Conservation (phyloP, 1,140 invertebrate genomes). For the Listronotus bonariensis region DNA sequence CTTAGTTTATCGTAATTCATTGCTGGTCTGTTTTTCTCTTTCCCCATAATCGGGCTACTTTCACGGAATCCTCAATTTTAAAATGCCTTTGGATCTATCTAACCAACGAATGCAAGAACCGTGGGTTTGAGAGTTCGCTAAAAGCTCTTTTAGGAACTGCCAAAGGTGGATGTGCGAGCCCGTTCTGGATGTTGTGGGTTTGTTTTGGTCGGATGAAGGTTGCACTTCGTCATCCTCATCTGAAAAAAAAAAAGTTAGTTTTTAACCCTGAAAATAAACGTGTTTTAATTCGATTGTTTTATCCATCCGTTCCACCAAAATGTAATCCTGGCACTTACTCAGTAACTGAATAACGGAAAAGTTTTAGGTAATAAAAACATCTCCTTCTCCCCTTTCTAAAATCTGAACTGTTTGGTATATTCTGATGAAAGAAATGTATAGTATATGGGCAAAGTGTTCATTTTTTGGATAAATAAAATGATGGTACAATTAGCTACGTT, state of each 20-base stretch:
- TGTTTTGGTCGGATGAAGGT: slow-evolving; percentile 37
- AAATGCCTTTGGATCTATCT: slow-evolving; percentile 91
- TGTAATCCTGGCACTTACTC: no score
- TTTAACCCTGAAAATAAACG: no score
- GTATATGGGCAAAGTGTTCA: no score
- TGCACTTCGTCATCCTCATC: slow-evolving; percentile 62
- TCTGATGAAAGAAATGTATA: no score
- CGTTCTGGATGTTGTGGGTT: slow-evolving; percentile 47
- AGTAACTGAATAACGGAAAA: no score
- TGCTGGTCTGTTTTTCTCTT: slow-evolving; percentile 95
- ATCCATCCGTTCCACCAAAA: no score
- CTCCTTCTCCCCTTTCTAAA: no score
- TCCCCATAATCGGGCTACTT: slow-evolving; percentile 95
- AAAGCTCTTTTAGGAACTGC: slow-evolving; percentile 97
- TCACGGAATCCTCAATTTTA: slow-evolving; percentile 98
- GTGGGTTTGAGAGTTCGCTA: slow-evolving; percentile 83
- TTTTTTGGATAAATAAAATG: no score
- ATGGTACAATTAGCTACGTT: no score
- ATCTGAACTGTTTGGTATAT: no score
- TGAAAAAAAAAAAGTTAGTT: slow-evolving; percentile 44
- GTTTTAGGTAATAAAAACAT: no score
- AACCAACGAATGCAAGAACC: slow-evolving; percentile 96
- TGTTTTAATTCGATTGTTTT: no score
- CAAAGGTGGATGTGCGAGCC: slow-evolving; percentile 93
- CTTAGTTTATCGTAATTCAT: slow-evolving; percentile 99